phyloP scores from a whole-genome alignment of 2,888 invertebrate genomes.

The Cosmopolites sordidus region DNA sequence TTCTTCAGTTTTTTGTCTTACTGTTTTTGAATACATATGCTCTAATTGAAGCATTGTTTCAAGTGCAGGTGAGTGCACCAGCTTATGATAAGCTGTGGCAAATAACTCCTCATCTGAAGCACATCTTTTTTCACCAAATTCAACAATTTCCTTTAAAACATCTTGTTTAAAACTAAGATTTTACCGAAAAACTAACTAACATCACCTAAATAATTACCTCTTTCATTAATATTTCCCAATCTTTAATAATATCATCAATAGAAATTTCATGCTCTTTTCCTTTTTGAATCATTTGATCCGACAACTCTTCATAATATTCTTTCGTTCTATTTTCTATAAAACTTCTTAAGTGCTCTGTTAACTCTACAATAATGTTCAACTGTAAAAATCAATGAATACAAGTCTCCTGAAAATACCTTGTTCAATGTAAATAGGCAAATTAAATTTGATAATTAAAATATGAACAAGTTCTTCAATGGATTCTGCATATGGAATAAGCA shows the following conservation, averaged over 20 bases:
- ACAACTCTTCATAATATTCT: conserved; percentile 58
- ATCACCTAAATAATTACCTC: conserved; percentile 45
- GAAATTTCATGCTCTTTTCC: conserved; percentile 62
- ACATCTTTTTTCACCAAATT: conserved; percentile 76
- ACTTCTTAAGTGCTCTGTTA: conserved; percentile 24
- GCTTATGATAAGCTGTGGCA: conserved; percentile 76
- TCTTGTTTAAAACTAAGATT: background rate
- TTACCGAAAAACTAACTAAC: background rate
- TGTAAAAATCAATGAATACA: no score
- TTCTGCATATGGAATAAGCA: conserved; percentile 40
- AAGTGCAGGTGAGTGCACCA: conserved; percentile 64
- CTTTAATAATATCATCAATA: conserved; percentile 70
- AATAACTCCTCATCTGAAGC: conserved; percentile 83
- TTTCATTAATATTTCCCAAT: conserved; percentile 76
- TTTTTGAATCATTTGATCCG: conserved; percentile 58
- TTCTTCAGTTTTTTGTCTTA: conserved; percentile 66
- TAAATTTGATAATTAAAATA: conserved; percentile 38
- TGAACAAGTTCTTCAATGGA: conserved; percentile 40
- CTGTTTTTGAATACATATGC: conserved; percentile 78
- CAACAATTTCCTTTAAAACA: conserved; percentile 63
- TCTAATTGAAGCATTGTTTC: conserved; percentile 86
- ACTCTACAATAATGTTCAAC: conserved; percentile 23
- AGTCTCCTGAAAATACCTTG: conserved; percentile 38
- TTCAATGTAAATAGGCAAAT: conserved; percentile 43
- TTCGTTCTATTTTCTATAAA: conserved; percentile 28